These are phyloP conservation scores for Aulostomus chinensis DNA, from an alignment of 2,797 vertebrate species.

Conservation along the genomic window DNA sequence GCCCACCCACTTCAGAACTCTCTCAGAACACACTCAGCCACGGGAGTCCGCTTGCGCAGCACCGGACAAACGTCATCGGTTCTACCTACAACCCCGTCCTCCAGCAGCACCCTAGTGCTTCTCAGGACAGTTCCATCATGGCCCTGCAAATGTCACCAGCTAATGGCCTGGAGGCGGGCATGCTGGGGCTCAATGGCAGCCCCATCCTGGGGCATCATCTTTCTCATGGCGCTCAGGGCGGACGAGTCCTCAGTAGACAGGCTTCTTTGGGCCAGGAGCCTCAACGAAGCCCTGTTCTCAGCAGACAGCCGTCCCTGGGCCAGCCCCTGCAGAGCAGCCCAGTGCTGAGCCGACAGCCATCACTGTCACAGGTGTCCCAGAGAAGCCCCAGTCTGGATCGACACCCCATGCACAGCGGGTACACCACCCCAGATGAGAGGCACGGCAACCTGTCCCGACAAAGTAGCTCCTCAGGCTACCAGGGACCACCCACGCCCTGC, in stretches of 20 bases:
- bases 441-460: constrained; percentile 89
- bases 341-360: constrained; percentile 63
- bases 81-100: constrained; percentile 77
- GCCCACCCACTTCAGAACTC: constrained; percentile 56
- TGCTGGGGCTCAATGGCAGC: constrained; percentile 40
- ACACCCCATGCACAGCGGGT: constrained; percentile 88
- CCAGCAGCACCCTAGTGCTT: constrained; percentile 69
- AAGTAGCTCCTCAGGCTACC: constrained; percentile 94
- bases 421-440: constrained; percentile 88
- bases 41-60: constrained; percentile 79
- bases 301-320: constrained; percentile 78
- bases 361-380: constrained; percentile 73
- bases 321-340: constrained; percentile 80
- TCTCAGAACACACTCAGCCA: constrained; percentile 67
- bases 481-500: constrained; percentile 92
- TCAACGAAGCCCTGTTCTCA: constrained; percentile 83
- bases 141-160: constrained; percentile 45
- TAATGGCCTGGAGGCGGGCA: constrained; percentile 65
- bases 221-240: constrained; percentile 64
- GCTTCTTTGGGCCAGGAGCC: constrained; percentile 50
- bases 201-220: constrained; percentile 54
- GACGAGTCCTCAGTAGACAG: constrained; percentile 70
- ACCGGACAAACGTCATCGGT: constrained; percentile 78
- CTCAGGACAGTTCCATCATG: constrained; percentile 50
- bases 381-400: constrained; percentile 88